These are phyloP conservation scores for Halichoeres trimaculatus DNA, from an alignment of 2,113 vertebrate species.

Conservation along the genomic window DNA sequence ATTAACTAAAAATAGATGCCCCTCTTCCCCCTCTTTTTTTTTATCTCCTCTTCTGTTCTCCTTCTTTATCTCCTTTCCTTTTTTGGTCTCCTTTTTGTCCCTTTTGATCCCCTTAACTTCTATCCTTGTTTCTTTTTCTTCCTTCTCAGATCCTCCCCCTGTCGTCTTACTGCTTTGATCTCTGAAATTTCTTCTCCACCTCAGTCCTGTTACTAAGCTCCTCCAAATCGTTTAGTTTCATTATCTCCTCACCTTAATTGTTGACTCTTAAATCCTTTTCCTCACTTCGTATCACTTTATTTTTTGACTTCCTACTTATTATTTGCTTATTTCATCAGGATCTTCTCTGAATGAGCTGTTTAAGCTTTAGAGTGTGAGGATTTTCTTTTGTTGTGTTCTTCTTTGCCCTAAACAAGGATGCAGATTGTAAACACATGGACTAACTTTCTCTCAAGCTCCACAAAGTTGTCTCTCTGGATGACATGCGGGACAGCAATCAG, in stretches of 20 bases:
- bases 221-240: too few relatives aligned
- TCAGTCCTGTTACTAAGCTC: too few relatives aligned
- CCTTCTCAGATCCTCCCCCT: not conserved
- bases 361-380: too few relatives aligned
- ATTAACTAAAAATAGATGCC: not conserved
- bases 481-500: too few relatives aligned
- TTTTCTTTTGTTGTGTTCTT: too few relatives aligned
- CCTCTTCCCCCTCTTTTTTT: not conserved
- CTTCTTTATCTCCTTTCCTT: not conserved
- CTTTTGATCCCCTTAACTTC: not conserved
- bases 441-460: too few relatives aligned
- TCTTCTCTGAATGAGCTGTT: too few relatives aligned
- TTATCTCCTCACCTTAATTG: not conserved
- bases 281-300: not conserved
- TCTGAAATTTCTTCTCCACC: not conserved
- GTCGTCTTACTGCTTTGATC: not conserved
- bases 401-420: too few relatives aligned
- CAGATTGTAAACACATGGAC: too few relatives aligned
- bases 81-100: not conserved
- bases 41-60: not conserved
- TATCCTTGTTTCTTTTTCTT: not conserved
- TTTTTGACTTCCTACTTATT: too few relatives aligned
- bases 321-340: too few relatives aligned
- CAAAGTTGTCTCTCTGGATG: too few relatives aligned
- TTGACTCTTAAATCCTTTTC: not conserved